phyloP scores from a whole-genome alignment of 2,113 vertebrate species.

The Lanius ludovicianus region DNA sequence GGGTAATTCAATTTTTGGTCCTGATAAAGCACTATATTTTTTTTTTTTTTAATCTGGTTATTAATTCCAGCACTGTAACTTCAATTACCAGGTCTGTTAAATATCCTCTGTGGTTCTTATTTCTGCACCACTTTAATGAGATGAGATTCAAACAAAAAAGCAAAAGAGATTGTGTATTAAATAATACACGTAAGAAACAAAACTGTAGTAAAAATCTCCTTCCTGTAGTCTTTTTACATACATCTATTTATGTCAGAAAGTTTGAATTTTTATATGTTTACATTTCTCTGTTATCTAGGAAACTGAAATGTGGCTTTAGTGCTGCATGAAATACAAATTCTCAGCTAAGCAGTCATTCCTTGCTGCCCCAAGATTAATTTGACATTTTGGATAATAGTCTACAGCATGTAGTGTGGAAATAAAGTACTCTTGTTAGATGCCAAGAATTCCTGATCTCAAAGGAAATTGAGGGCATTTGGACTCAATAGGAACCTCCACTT shows the following conservation, averaged over 20 bases:
- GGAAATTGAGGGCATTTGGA: not conserved
- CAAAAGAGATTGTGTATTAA: not conserved
- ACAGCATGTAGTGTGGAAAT: not conserved
- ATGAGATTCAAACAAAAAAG: not conserved
- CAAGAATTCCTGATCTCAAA: not conserved
- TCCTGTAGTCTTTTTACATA: not conserved
- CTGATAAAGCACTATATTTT: not conserved
- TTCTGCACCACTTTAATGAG: not conserved
- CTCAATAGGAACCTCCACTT: not conserved
- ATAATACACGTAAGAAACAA: not conserved
- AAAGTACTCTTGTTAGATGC: not conserved
- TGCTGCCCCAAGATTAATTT: not conserved
- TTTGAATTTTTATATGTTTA: not conserved
- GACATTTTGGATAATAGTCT: not conserved
- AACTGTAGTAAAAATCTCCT: not conserved
- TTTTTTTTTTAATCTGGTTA: not conserved
- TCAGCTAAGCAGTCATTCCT: not conserved
- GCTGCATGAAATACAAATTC: not conserved
- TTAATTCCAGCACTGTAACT: not conserved
- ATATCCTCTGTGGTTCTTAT: not conserved
- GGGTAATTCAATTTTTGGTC: not conserved
- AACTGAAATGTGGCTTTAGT: not conserved
- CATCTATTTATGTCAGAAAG: not conserved
- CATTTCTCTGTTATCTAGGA: not conserved
- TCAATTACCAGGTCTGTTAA: not conserved